phyloP scores from a whole-genome alignment of 2,113 vertebrate species.

The Corythaeola cristata region DNA sequence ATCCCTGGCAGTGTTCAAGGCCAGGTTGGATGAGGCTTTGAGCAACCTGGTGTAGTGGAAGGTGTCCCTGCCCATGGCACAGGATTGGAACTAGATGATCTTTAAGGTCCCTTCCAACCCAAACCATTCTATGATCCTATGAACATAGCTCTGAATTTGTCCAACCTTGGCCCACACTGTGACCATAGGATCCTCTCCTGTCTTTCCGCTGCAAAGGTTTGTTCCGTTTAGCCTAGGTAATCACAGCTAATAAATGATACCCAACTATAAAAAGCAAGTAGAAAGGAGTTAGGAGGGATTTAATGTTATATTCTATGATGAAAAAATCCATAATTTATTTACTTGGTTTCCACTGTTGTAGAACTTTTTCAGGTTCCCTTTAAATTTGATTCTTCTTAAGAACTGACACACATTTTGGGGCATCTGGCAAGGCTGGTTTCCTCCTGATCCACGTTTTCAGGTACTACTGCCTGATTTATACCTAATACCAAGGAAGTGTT shows the following conservation, averaged over 20 bases:
- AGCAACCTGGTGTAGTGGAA: too few relatives aligned
- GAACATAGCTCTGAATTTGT: not conserved
- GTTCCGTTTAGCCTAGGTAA: not conserved
- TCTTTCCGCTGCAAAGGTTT: not conserved
- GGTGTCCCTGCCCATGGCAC: too few relatives aligned
- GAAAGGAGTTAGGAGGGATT: not conserved
- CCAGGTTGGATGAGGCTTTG: too few relatives aligned
- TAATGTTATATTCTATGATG: not conserved
- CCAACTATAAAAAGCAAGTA: not conserved
- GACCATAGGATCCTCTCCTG: not conserved
- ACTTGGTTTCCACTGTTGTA: not conserved
- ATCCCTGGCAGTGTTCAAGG: too few relatives aligned
- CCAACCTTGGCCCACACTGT: not conserved
- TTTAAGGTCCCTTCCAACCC: too few relatives aligned
- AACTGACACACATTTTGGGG: not conserved
- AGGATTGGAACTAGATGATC: too few relatives aligned
- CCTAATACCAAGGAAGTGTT: not conserved
- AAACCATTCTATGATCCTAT: too few relatives aligned
- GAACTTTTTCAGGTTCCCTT: not conserved
- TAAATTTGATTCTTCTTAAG: not conserved
- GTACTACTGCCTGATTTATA: not conserved
- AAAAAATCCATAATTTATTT: not conserved
- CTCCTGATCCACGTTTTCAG: not conserved
- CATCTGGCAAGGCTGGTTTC: not conserved
- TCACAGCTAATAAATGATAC: not conserved